These are phyloP conservation scores for Salmo trutta DNA, from an alignment of 2,797 vertebrate genomes.

Conservation along the genomic window DNA sequence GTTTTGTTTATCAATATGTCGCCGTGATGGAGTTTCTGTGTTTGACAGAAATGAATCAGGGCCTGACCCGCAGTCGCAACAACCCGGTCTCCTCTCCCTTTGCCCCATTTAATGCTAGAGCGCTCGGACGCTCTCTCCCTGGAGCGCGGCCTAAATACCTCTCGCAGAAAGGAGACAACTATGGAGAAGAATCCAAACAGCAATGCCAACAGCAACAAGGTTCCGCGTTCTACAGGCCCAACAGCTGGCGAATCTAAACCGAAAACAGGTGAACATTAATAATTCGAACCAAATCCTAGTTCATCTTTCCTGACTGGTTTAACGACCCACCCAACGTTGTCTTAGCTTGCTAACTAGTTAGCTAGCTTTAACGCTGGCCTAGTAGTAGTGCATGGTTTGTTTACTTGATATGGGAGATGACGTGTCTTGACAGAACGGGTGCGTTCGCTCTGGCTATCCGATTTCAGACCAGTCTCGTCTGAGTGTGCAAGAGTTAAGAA, in stretches of 20 bases:
- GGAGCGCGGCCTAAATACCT: constrained; percentile 80
- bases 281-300: not conserved
- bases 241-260: constrained; percentile 89
- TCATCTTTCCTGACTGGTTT: not conserved
- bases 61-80: constrained; percentile 82
- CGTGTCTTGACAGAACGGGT: constrained; percentile 32
- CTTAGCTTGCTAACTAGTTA: too few species aligned
- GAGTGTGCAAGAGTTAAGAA: too few species aligned
- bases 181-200: constrained; percentile 83
- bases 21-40: constrained; percentile 93
- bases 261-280: constrained; percentile 83
- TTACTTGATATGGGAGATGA: constrained; percentile 54
- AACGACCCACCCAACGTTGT: not conserved
- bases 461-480: too few species aligned
- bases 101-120: constrained; percentile 71
- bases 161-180: constrained; percentile 55
- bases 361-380: constrained; percentile 5
- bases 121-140: constrained; percentile 77
- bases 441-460: too few species aligned
- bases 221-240: constrained; percentile 87
- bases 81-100: constrained; percentile 68
- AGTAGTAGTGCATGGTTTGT: constrained; percentile 45
- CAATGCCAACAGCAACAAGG: constrained; percentile 85
- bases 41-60: constrained; percentile 92
- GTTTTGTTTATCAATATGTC: constrained; percentile 86